A percentile compares a stretch with the other conserved stretches of the same genome.
Evolutionary conservation across 2,797 vertebrate genomes (phyloP).

Genomic region (Manis javanica): DNA sequence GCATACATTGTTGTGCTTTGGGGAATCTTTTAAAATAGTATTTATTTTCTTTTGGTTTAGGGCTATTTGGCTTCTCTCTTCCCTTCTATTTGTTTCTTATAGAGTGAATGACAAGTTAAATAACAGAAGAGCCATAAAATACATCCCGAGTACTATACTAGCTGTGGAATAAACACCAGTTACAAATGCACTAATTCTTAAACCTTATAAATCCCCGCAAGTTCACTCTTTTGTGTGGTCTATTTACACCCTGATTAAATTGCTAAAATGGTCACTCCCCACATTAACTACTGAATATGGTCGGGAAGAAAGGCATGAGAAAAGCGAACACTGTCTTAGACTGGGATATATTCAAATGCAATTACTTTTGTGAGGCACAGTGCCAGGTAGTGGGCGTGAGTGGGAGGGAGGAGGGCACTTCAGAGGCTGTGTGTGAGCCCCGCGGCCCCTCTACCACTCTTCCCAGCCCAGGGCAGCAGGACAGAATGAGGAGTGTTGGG

Average conservation of each 20-base stretch:
- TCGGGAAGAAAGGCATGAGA: background rate
- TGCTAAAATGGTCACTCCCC: conserved; percentile 14
- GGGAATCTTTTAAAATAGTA: conserved; percentile 71
- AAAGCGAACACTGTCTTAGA: conserved; percentile 14
- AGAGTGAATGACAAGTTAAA: conserved; percentile 65
- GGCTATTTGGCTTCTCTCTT: conserved; percentile 60
- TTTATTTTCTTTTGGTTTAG: conserved; percentile 74
- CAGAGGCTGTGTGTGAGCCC: background rate
- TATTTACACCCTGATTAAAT: conserved; percentile 16
- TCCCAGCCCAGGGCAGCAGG: background rate
- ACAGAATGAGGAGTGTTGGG: background rate
- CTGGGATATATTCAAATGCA: background rate
- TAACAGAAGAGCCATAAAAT: conserved; percentile 59
- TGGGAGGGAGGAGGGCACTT: background rate
- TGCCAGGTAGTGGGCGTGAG: background rate
- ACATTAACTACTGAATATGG: conserved; percentile 20
- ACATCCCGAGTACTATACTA: background rate
- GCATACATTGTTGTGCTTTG: conserved; percentile 55
- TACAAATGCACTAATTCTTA: conserved; percentile 50
- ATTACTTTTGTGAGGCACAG: background rate
- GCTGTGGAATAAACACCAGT: conserved; percentile 41
- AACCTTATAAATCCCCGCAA: conserved; percentile 10
- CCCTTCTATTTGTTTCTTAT: conserved; percentile 64
- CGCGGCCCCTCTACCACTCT: background rate
- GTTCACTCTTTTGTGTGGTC: conserved; percentile 3